Evolutionary conservation across 53 echinoderm and acorn worm species (phyloP), one percentile per base, ranked within the genome.

Genomic region (Antedon mediterranea): DNA sequence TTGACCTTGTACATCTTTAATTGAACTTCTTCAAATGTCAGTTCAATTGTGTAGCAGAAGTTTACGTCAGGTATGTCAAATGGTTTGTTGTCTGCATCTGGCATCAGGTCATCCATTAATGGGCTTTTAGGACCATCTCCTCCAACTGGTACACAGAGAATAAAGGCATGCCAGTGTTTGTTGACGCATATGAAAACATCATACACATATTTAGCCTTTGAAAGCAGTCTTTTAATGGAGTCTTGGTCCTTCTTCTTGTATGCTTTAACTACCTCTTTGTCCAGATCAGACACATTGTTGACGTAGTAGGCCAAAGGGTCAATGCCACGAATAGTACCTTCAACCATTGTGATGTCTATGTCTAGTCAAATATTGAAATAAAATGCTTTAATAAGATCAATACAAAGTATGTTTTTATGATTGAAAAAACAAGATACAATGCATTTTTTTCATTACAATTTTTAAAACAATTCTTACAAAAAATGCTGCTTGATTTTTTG

Each of bases 261-360:
- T 23, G 87, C 87, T n/a, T 11, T 76, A 29, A 87, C 83, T 18
- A 83, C 70, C 4, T 83, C 83, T 31, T 75, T 75, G 6, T 71
- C 72, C 0, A 87, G 79, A 28, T 83, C 80, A 4, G 73, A 79
- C 26, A 87, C 72, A 31, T 83, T 83, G 77, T 87, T 87, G 77
- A 87, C 80, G 31, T 87, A 80, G 80, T 83, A 87, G 31, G 87
- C 83, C n/a, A 87, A 71, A 0, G 87, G 87, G 32, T 87, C 83
- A 29, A 76, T 75, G 28, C 83, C 75, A 0, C 83, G 72, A 43
- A 79, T 8, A 28, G 79, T 87, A 7, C 80, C 83, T 34, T 83
- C 76, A 0, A 75, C 87, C 83, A 83, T 87, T 34, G 30, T 34
- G 75, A 75, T 28, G 28, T 57, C 57, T 57, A 57, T 26, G 37